Percentiles rank a stretch among this genome's conserved stretches.
phyloP scores from a whole-genome alignment of 2,113 vertebrate genomes.

The Cavia porcellus region DNA sequence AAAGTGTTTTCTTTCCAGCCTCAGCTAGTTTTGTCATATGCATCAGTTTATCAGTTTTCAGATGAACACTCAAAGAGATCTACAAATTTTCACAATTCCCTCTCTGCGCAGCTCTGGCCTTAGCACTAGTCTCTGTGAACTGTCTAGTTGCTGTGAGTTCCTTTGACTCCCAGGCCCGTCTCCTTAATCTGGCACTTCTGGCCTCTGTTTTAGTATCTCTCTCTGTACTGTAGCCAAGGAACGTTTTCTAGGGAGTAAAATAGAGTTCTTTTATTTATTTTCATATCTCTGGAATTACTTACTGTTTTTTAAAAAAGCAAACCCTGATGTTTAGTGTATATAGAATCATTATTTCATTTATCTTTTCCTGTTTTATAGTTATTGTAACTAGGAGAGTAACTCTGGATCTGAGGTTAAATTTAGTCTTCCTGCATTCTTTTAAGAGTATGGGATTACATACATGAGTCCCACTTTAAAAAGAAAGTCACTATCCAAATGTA shows the following conservation, averaged over 20 bases:
- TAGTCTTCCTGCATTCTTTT: background rate
- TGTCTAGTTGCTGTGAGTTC: background rate
- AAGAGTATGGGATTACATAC: background rate
- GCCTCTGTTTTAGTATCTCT: background rate
- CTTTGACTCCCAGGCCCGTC: background rate
- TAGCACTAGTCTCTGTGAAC: background rate
- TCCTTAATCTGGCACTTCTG: background rate
- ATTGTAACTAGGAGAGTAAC: constrained; percentile 46
- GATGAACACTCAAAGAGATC: background rate
- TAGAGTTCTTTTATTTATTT: background rate
- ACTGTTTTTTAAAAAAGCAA: background rate
- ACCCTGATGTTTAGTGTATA: background rate
- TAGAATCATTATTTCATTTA: constrained; percentile 16
- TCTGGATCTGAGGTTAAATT: background rate
- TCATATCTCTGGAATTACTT: background rate
- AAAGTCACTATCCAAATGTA: background rate
- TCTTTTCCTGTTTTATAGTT: constrained; percentile 40
- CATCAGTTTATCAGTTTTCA: background rate
- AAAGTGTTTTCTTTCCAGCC: background rate
- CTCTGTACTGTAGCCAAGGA: background rate
- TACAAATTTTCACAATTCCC: background rate
- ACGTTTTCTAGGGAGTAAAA: constrained; percentile 11
- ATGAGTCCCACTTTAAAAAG: constrained; percentile 16
- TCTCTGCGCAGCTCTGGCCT: background rate
- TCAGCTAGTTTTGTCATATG: background rate